These are phyloP conservation scores for Leptinotarsa defecta DNA, from an alignment of 1,140 invertebrate genomes.

Conservation along the genomic window DNA sequence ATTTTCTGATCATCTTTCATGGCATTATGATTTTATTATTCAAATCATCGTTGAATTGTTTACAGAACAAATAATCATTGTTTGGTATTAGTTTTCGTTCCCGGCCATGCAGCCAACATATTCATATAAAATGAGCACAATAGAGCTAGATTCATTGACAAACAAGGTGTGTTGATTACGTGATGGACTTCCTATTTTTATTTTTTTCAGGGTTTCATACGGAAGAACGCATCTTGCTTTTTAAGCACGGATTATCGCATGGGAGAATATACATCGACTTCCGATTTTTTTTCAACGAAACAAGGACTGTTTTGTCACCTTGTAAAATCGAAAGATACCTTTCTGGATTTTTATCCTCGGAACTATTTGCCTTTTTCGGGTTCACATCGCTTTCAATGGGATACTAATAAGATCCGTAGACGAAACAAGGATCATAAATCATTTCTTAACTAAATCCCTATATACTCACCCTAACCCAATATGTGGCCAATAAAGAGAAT, in stretches of 20 bases:
- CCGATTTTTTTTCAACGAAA: too few relatives aligned
- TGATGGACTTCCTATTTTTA: background rate
- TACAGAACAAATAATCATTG: background rate
- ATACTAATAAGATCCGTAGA: background rate
- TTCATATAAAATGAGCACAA: constrained; percentile 1
- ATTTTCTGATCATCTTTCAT: too few relatives aligned
- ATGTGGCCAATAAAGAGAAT: constrained; percentile 10
- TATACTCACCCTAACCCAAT: constrained; percentile 10
- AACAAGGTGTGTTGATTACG: background rate
- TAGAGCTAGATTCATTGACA: background rate
- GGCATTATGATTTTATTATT: too few relatives aligned
- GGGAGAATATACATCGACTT: too few relatives aligned
- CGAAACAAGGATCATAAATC: background rate
- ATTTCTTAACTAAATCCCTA: background rate
- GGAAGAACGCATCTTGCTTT: too few relatives aligned
- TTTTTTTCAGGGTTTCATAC: background rate
- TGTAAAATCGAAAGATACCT: too few relatives aligned
- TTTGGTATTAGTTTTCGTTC: background rate
- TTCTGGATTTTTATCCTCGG: too few relatives aligned
- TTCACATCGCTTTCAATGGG: background rate
- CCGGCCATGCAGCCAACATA: background rate
- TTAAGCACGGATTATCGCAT: too few relatives aligned
- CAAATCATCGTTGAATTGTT: too few relatives aligned
- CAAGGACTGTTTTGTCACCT: too few relatives aligned
- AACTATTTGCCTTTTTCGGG: too few relatives aligned